Evolutionary conservation across 2,113 vertebrate genomes (phyloP), one percentile per base, ranked within the genome.

Genomic region (Rhea americana): DNA sequence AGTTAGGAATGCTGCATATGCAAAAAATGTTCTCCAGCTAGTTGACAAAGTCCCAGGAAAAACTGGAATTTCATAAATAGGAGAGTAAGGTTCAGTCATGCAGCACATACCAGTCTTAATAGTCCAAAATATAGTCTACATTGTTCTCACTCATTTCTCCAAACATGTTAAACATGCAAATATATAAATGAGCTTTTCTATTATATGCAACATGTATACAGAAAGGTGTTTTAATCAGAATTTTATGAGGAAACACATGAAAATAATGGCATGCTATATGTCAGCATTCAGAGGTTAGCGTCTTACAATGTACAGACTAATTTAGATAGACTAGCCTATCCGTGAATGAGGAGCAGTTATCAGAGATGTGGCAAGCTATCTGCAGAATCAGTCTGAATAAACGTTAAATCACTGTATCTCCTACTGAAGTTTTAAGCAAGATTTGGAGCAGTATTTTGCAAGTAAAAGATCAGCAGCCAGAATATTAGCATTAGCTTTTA

Each of bases 91-190:
- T 24, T 76, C 13, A 61, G 13, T 56, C 51, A 81, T 7, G 30
- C 47, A 67, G 51, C 21, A 62, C 32, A 47, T 0, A 0, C 12
- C 2, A 1, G 8, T 76, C 13, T 58, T 13, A 50, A 13, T 71
- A 77, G 66, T 70, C 48, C 41, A 56, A 47, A 68, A 51, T 13
- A 17, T 18, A 65, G 9, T 58, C 25, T 81, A 20, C 2, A 5
- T 86, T 35, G 37, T 73, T 90, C 39, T 48, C 28, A 17, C 21
- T 81, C 61, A 66, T 86, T 86, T 32, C 24, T 86, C 25, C 39
- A 83, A 43, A 70, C 39, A 43, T 62, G 18, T n/a, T 58, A 48
- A 70, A 22, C 0, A 1, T 35, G n/a, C 13, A 20, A 22, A 17
- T 39, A 13, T 35, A 58, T 58, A 67, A 22, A 67, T 53, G 28